phyloP scores from a whole-genome alignment of 2,888 invertebrate genomes.

The Lumbricus terrestris region DNA sequence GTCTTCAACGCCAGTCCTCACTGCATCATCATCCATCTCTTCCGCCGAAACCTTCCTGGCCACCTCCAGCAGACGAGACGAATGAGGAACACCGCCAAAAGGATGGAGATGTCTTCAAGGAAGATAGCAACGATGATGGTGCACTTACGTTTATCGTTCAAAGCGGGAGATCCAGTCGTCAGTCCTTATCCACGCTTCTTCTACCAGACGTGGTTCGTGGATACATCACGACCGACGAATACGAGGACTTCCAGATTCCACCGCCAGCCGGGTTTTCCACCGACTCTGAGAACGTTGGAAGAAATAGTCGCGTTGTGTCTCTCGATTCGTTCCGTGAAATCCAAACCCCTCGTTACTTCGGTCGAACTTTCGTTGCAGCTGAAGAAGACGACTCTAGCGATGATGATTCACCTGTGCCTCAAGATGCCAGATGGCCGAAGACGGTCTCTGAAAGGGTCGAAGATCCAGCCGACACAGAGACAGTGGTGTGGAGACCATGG shows the following conservation, averaged over 20 bases:
- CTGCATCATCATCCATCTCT: neutral
- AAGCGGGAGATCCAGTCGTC: neutral
- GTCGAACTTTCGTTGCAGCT: neutral
- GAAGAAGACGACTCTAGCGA: neutral
- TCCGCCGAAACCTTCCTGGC: neutral
- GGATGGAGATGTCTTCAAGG: neutral
- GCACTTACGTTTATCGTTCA: neutral
- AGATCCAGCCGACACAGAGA: neutral
- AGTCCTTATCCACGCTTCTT: neutral
- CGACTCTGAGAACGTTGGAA: neutral
- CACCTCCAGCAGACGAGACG: neutral
- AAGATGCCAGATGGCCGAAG: neutral
- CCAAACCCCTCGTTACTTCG: neutral
- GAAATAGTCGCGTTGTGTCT: neutral
- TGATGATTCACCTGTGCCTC: neutral
- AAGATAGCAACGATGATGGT: neutral
- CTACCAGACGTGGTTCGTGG: neutral
- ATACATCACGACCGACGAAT: neutral
- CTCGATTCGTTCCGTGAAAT: neutral
- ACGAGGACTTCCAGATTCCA: neutral
- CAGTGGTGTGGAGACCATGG: slow-evolving; percentile 9
- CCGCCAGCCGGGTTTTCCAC: neutral
- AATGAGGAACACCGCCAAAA: neutral
- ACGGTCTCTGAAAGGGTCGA: neutral
- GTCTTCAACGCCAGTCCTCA: neutral